Percentiles rank a stretch among this genome's conserved stretches.
Evolutionary conservation across 2,888 invertebrate genomes (phyloP).

Genomic region (Mycalesis mineus): DNA sequence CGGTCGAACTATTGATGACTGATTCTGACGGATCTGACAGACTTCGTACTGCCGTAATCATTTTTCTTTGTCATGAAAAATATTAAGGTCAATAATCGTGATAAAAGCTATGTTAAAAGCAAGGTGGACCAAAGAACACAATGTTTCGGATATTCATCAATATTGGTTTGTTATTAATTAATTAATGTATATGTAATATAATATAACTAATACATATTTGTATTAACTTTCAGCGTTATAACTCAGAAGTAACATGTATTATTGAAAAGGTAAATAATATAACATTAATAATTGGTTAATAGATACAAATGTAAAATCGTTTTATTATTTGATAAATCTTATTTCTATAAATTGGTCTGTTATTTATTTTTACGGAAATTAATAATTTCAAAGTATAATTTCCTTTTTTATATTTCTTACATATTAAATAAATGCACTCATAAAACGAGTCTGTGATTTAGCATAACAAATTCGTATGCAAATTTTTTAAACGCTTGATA

Average conservation of each 20-base stretch:
- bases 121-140: too few species aligned
- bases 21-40: too few species aligned
- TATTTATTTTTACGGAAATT: background rate
- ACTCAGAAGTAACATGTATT: slow-evolving; percentile 57
- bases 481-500: slow-evolving; percentile 23
- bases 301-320: background rate
- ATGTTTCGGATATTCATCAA: too few species aligned
- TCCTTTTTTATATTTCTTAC: background rate
- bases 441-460: slow-evolving; percentile 7
- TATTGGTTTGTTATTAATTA: too few species aligned
- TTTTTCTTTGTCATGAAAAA: too few species aligned
- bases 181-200: too few species aligned
- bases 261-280: slow-evolving; percentile 47
- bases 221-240: slow-evolving; percentile 52
- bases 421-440: slow-evolving; percentile 6
- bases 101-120: too few species aligned
- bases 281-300: background rate
- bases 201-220: background rate
- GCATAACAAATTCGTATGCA: slow-evolving; percentile 27
- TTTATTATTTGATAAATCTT: background rate
- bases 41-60: too few species aligned
- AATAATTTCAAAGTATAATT: background rate
- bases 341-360: background rate
- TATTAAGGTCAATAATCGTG: too few species aligned
- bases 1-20: too few species aligned